Evolutionary conservation across 2,888 invertebrate species (phyloP).

Genomic region (Lasioglossum villosulum): DNA sequence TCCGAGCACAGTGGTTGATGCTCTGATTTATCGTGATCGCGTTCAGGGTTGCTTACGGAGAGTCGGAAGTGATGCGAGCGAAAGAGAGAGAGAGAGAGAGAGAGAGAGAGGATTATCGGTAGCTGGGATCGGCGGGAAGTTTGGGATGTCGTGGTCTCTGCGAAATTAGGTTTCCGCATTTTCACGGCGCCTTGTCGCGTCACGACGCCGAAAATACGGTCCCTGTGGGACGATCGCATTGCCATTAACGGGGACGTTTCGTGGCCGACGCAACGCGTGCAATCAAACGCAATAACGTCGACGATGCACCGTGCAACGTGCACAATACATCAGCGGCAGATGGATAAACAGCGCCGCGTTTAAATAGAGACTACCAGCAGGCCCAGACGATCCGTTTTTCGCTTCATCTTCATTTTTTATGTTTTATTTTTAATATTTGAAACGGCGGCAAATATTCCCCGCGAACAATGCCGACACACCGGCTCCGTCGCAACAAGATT

Average conservation of each 20-base stretch:
- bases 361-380: neutral
- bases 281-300: neutral
- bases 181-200: neutral
- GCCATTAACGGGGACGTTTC: slow-evolving; percentile 61
- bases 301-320: neutral
- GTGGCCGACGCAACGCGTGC: slow-evolving; percentile 34
- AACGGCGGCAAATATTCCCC: slow-evolving; percentile 22
- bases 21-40: neutral
- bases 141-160: slow-evolving; percentile 12
- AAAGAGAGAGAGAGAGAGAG: no score
- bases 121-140: neutral
- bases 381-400: neutral
- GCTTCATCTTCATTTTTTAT: neutral
- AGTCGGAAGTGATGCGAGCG: neutral
- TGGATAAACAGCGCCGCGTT: slow-evolving; percentile 33
- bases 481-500: neutral
- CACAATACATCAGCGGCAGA: slow-evolving; percentile 48
- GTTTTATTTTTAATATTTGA: slow-evolving; percentile 27
- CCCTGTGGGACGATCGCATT: slow-evolving; percentile 47
- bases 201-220: slow-evolving; percentile 37
- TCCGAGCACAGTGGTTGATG: neutral
- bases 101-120: slow-evolving; percentile 3
- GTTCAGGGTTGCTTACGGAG: neutral
- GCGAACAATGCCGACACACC: neutral
- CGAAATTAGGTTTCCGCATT: slow-evolving; percentile 23